phyloP scores from a whole-genome alignment of 2,797 vertebrate species.

The Phoxinus dragarum region DNA sequence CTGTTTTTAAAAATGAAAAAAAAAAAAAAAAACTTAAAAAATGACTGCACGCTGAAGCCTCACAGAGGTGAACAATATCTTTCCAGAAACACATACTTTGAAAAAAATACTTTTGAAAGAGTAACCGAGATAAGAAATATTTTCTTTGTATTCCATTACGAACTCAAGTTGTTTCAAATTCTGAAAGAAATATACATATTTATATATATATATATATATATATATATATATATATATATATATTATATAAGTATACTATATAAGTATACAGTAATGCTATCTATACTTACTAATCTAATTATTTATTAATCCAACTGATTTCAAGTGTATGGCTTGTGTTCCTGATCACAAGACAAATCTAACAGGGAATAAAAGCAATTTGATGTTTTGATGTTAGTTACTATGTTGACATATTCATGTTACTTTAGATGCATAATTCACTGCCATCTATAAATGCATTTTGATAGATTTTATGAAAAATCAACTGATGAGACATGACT shows the following conservation, averaged over 20 bases:
- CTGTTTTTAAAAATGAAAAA: too few species aligned
- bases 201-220: too few species aligned
- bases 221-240: too few species aligned
- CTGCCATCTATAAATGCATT: neutral
- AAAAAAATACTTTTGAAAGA: neutral
- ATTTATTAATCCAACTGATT: neutral
- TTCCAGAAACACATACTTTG: neutral
- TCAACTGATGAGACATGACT: neutral
- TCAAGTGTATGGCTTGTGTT: neutral
- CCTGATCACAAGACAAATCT: neutral
- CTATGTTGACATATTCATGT: neutral
- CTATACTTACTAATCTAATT: too few species aligned
- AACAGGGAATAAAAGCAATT: neutral
- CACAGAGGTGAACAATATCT: neutral
- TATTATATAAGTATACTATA: too few species aligned
- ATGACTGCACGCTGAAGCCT: neutral
- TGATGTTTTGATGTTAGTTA: neutral
- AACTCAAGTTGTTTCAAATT: neutral
- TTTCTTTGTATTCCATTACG: neutral
- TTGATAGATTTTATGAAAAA: neutral
- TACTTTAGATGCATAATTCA: too few species aligned
- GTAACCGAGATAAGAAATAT: neutral
- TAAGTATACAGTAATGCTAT: too few species aligned
- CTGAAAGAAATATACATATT: too few species aligned
- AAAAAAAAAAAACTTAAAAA: too few species aligned